Base-by-base conservation (phyloP, 1,140 invertebrate genomes). In the Plodia interpunctella region DNA sequence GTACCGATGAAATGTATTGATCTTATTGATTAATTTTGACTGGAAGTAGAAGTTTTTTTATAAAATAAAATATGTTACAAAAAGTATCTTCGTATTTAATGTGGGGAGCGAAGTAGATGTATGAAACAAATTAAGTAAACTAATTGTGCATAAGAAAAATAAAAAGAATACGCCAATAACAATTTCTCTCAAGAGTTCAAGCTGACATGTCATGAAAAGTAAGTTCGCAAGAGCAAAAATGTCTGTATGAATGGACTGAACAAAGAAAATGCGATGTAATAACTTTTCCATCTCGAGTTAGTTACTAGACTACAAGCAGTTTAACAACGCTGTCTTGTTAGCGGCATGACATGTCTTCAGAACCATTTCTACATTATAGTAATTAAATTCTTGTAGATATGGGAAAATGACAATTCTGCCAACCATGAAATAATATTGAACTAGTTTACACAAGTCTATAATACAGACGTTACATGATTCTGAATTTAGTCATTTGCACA, bases 241-340 rank as follows among this genome's bases (percentile, higher is more conserved):
- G 38, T 44, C n/a, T 44, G 13, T 15, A 3, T 17, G 5, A 44
- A 44, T 44, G 38, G 38, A 10, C 38, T 15, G 38, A 44, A 44
- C 38, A 44, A 44, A 44, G 38, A 44, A 44, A 44, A 44, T 15
- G 38, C 13, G 1, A 17, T 15, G 38, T 17, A 44, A n/a, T 44
- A 44, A 44, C 38, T 44, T 44, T 44, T 25, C 21, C 2, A 44
- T 5, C 38, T 44, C 38, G 38, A 44, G 38, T 35, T 13, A 35
- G 32, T 32, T 10, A 9, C 30, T 10, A 11, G 10, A n/a, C n/a
- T 44, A 44, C 38, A 44, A 44, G 38, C 13, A 44, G 13, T 44
- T n/a, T 44, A 44, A 35, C 32, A 35, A 32, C 4, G n/a, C 38
- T 44, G 38, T 44, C 38, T 44, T 15, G 38, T 44, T 44, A 44